Percentiles rank a stretch among this genome's conserved stretches.
Conservation (phyloP, 2,113 vertebrate genomes). For the Setophaga kirtlandii region DNA sequence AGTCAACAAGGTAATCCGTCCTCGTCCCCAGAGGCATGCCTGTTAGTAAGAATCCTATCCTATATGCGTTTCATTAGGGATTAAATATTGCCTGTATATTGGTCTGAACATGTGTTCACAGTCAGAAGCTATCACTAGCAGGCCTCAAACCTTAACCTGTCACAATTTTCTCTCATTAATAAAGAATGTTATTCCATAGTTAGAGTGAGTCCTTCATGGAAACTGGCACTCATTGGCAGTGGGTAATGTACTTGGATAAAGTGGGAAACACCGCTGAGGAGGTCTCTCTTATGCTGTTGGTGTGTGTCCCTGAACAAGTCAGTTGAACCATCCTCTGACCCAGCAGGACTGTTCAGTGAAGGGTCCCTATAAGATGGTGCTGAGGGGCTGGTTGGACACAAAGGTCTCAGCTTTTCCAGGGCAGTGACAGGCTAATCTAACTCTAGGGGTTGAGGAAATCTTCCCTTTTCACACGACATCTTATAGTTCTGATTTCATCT, state of each 20-base stretch:
- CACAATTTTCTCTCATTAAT: neutral
- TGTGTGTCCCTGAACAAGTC: neutral
- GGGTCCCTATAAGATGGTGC: neutral
- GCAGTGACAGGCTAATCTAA: neutral
- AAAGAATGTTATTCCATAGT: neutral
- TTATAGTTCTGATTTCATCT: neutral
- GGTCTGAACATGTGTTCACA: neutral
- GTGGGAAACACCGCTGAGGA: neutral
- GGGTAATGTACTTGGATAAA: neutral
- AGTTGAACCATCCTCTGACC: accelerated
- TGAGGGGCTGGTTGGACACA: neutral
- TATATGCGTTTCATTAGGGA: neutral
- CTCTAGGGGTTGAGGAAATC: neutral
- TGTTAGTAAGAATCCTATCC: neutral
- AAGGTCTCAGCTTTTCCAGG: neutral
- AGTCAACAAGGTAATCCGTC: neutral
- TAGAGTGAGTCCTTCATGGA: neutral
- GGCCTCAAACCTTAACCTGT: neutral
- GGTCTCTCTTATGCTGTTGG: neutral
- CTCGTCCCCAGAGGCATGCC: neutral
- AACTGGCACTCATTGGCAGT: neutral
- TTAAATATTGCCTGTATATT: neutral
- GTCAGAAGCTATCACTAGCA: neutral
- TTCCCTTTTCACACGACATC: neutral
- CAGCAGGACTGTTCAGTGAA: neutral